Conservation (phyloP, 2,113 vertebrate species). For the Mystacornis crossleyi region DNA sequence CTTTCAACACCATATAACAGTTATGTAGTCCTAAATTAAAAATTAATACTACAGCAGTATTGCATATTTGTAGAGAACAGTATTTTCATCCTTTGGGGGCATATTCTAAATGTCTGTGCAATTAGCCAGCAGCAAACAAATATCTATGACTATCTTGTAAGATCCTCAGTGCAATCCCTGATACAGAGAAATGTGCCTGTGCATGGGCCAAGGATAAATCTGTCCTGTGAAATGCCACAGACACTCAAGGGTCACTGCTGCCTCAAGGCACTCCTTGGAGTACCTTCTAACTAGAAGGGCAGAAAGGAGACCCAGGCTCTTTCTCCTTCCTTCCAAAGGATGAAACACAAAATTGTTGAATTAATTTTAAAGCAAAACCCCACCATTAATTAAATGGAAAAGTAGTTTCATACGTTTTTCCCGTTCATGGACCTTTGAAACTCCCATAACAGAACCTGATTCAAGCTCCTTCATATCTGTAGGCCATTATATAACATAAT, state of each 20-base stretch:
- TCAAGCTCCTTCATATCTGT: background rate
- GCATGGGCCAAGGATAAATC: background rate
- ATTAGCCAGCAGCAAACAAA: background rate
- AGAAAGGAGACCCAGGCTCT: background rate
- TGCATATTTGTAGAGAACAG: background rate
- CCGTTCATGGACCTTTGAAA: background rate
- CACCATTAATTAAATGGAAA: background rate
- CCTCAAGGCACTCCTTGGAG: background rate
- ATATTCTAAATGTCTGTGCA: background rate
- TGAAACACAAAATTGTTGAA: background rate
- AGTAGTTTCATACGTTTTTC: background rate
- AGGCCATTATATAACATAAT: background rate
- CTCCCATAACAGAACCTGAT: background rate
- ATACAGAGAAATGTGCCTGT: background rate
- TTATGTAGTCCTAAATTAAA: background rate
- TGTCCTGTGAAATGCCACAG: rapidly evolving
- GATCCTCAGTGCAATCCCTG: background rate
- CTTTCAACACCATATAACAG: background rate
- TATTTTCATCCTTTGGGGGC: background rate
- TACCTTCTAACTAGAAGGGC: background rate
- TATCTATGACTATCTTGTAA: background rate
- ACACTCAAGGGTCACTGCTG: background rate
- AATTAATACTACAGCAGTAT: background rate
- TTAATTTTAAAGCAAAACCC: background rate
- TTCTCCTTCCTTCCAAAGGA: background rate